These are phyloP conservation scores for Dicrurus megarhynchus DNA, from an alignment of 2,113 vertebrate genomes.

Conservation along the genomic window DNA sequence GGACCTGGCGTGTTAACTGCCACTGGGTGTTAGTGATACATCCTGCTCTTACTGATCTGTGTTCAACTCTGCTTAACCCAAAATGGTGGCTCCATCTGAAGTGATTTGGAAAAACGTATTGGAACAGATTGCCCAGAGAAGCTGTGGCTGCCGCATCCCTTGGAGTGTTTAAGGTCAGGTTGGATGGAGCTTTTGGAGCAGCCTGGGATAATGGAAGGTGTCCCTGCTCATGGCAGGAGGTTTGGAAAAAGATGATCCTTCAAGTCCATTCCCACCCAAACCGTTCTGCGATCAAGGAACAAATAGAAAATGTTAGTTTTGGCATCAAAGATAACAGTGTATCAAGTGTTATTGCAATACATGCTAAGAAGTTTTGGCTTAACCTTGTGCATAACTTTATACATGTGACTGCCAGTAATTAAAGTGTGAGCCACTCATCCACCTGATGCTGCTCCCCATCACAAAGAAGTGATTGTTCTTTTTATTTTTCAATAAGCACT, in stretches of 20 bases:
- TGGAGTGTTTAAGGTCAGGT: background rate
- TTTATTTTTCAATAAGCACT: background rate
- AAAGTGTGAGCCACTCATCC: background rate
- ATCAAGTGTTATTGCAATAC: fast-evolving
- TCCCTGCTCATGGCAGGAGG: background rate
- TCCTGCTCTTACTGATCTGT: background rate
- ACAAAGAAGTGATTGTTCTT: background rate
- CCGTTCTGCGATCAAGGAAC: background rate
- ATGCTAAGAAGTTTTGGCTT: background rate
- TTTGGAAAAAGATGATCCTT: background rate
- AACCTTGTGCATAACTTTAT: background rate
- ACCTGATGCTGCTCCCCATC: background rate
- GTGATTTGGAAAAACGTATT: background rate
- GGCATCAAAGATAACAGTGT: fast-evolving
- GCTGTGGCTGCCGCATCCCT: background rate
- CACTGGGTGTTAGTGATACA: background rate
- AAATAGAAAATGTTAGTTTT: background rate
- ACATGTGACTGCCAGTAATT: background rate
- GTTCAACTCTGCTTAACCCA: background rate
- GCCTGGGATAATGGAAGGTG: fast-evolving
- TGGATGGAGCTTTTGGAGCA: background rate
- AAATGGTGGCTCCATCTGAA: background rate
- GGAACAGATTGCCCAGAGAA: background rate
- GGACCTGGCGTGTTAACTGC: background rate
- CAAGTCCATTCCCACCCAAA: background rate